Evolutionary conservation across 2,113 vertebrate species (phyloP).

Genomic region (Rattus rattus): DNA sequence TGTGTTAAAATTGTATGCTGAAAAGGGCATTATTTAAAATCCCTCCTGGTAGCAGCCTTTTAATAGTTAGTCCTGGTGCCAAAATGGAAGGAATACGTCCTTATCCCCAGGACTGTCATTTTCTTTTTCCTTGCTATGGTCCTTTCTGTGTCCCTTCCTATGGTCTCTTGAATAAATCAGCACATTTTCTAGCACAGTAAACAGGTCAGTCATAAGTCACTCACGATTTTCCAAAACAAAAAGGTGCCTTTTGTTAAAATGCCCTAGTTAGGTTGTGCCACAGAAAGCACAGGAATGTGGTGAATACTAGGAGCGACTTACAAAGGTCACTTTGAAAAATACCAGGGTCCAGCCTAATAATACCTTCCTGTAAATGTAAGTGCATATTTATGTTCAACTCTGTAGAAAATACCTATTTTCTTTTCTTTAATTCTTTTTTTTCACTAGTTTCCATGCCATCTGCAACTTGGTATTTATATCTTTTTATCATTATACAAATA

Average conservation of each 20-base stretch:
- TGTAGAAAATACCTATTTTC: constrained; percentile 23
- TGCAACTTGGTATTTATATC: constrained; percentile 57
- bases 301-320: constrained; percentile 24
- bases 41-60: constrained; percentile 55
- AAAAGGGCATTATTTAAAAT: constrained; percentile 77
- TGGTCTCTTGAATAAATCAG: constrained; percentile 57
- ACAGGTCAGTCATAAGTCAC: constrained; percentile 58
- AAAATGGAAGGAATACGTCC: constrained; percentile 44
- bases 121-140: constrained; percentile 31
- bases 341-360: background rate
- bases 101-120: constrained; percentile 66
- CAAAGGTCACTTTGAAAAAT: constrained; percentile 26
- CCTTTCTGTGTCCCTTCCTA: constrained; percentile 29
- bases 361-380: background rate
- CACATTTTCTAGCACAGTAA: background rate
- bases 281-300: constrained; percentile 7
- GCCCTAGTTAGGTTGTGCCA: background rate
- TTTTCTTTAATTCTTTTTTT: constrained; percentile 63
- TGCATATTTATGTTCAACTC: background rate
- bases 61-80: constrained; percentile 62
- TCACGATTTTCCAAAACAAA: constrained; percentile 59
- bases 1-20: constrained; percentile 67
- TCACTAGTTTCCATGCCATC: constrained; percentile 56
- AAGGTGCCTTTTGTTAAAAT: constrained; percentile 42
- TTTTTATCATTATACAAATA: constrained; percentile 73